phyloP scores from a whole-genome alignment of 2,888 invertebrate genomes.

The Cosmopolites sordidus region DNA sequence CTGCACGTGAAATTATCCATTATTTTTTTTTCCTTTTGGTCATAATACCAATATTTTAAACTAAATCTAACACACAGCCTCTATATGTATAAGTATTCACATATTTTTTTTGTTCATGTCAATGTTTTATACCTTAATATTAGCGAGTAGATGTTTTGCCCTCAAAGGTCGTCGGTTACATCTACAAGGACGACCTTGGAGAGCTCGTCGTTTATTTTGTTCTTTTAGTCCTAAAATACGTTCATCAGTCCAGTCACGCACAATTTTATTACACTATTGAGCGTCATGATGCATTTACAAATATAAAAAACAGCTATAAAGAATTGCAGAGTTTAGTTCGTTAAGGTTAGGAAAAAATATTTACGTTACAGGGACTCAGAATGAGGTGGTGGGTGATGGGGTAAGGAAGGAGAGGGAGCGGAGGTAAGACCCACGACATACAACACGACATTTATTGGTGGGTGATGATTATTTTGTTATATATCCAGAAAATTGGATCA shows the following conservation, averaged over 20 bases:
- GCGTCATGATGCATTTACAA: constrained; percentile 46
- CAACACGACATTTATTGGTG: not conserved
- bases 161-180: no score
- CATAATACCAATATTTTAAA: constrained; percentile 44
- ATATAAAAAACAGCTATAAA: constrained; percentile 45
- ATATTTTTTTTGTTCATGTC: constrained; percentile 18
- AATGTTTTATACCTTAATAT: constrained; percentile 13
- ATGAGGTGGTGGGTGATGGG: not conserved
- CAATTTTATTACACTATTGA: constrained; percentile 44
- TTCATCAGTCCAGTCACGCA: constrained; percentile 21
- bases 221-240: no score
- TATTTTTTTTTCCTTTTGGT: constrained; percentile 36
- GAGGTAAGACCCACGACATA: not conserved
- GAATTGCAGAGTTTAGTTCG: constrained; percentile 29
- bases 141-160: not conserved
- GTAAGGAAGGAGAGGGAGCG: not conserved
- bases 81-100: constrained; percentile 45
- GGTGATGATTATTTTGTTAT: not conserved
- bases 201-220: no score
- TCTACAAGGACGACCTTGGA: no score
- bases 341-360: constrained; percentile 16
- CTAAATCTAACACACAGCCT: constrained; percentile 50
- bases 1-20: constrained; percentile 5
- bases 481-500: no score
- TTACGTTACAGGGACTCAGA: no score